These are phyloP conservation scores for Atherinosoma microstoma DNA, from an alignment of 2,797 vertebrate genomes.

Conservation along the genomic window DNA sequence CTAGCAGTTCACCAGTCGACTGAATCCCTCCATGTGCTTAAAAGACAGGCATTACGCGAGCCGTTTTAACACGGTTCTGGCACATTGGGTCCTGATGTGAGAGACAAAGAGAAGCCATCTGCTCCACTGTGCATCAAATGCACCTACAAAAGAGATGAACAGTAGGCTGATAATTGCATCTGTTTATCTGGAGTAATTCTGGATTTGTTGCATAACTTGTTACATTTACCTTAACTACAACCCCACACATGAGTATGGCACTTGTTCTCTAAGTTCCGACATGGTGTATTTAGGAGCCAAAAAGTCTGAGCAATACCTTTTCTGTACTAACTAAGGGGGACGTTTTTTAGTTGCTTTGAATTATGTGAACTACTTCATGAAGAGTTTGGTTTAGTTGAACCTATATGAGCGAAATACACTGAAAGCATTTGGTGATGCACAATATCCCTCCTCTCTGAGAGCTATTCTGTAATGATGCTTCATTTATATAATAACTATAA, in stretches of 20 bases:
- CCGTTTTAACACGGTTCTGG: neutral
- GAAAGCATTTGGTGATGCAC: neutral
- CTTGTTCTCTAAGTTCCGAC: neutral
- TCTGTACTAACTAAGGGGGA: neutral
- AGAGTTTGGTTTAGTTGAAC: neutral
- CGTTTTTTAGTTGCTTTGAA: neutral
- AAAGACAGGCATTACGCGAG: neutral
- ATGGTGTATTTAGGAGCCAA: neutral
- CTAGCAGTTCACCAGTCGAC: neutral
- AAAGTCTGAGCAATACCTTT: neutral
- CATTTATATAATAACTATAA: neutral
- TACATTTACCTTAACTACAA: neutral
- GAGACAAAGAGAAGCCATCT: neutral
- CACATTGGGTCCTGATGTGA: neutral
- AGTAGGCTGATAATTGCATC: neutral
- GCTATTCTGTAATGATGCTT: neutral
- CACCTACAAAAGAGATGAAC: slow-evolving; percentile 8
- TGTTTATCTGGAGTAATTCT: neutral
- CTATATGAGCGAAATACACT: neutral
- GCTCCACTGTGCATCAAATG: neutral
- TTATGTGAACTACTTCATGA: neutral
- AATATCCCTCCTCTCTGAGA: neutral
- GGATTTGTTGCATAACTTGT: neutral
- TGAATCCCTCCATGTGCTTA: neutral
- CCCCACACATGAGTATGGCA: neutral